These are phyloP conservation scores for Bucorvus abyssinicus DNA, from an alignment of 2,797 vertebrate species.

Conservation along the genomic window DNA sequence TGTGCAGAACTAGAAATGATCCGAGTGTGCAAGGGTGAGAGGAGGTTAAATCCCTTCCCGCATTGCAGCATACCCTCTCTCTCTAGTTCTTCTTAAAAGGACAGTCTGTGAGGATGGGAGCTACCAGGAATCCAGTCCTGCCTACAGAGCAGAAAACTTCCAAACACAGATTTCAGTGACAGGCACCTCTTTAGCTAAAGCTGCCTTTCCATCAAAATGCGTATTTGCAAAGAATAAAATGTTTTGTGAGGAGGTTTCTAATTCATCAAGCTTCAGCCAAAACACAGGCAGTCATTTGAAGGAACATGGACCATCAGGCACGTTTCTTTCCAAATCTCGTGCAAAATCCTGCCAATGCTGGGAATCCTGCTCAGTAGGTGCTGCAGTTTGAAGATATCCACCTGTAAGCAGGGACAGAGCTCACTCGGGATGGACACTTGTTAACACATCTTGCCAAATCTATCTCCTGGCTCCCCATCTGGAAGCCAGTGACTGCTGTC, in stretches of 20 bases:
- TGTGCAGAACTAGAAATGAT: background rate
- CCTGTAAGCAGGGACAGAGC: background rate
- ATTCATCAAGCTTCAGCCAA: background rate
- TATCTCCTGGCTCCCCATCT: background rate
- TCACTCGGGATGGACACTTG: accelerated
- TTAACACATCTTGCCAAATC: background rate
- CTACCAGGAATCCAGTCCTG: background rate
- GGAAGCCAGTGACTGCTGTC: background rate
- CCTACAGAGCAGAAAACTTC: background rate
- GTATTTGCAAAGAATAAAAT: background rate
- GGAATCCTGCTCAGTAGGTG: background rate
- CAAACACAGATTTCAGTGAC: background rate
- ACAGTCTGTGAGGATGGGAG: background rate
- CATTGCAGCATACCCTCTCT: background rate
- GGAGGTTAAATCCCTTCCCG: background rate
- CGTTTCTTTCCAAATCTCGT: background rate
- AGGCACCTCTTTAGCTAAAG: background rate
- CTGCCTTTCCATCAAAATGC: background rate
- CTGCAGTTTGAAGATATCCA: background rate
- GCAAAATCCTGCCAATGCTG: background rate
- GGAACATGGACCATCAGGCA: background rate
- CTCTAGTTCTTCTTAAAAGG: background rate
- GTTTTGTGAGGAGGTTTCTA: background rate
- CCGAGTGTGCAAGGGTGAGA: background rate
- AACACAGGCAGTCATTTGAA: background rate